Base-by-base conservation (phyloP, 2,888 invertebrate genomes). In the Bibio marci region DNA sequence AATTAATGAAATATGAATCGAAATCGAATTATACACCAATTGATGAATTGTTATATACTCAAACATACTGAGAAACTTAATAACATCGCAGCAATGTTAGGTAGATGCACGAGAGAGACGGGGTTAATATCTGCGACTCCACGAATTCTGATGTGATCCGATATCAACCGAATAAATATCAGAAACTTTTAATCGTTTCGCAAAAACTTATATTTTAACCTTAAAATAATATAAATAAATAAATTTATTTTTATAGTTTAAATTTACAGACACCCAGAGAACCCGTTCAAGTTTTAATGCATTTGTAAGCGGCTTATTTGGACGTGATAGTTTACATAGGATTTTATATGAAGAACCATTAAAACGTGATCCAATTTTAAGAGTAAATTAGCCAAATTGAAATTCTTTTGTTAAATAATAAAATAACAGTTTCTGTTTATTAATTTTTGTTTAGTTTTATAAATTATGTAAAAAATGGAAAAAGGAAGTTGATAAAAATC, bases 281-380 rank as follows among this genome's bases (percentile, higher is more conserved):
- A 72, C 86, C 0, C 66, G 73, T 39, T 71, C 72, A 49, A 87
- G 87, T 58, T 83, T 83, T 0, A 67, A 68, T 49, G 68, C 72
- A 54, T 87, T 86, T 62, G 70, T 76, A 1, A 65, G 72, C 37
- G 86, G 86, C 1, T 58, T 87, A 32, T 86, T 87, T 61, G 80
- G 79, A 12, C 66, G 69, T 44, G 63, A 69, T 48, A 66, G 68
- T 17, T 69, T 71, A 15, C 62, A 66, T 37, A 58, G 70, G 45
- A 72, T 85, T 11, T 61, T 65, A 51, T 82, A 71, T 62, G 74
- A 75, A 18, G 66, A 73, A 45, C 69, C 80, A 3, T 53, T 70
- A 19, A 65, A 71, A 50, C 66, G 65, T 39, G 79, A 80, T 59
- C 71, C 73, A 26, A 60, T 81, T 35, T 55, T 82, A 44, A 64